Percentiles rank a stretch among this genome's conserved stretches.
Evolutionary conservation across 2,888 invertebrate species (phyloP).

Genomic region (Tethea ocularis): DNA sequence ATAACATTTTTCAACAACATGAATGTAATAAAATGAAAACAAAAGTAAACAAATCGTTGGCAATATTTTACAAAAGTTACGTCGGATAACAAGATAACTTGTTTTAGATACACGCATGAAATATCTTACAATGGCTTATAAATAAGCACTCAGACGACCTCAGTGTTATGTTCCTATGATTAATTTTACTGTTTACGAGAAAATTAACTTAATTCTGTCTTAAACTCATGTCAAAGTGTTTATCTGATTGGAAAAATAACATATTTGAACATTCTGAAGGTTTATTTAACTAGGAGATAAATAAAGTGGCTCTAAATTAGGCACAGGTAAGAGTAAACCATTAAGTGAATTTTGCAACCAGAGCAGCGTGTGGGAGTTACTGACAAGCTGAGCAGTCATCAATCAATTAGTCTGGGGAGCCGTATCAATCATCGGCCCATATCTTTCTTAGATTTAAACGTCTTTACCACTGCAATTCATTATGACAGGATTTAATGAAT

Average conservation of each 20-base stretch:
- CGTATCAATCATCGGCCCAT: conserved; percentile 37
- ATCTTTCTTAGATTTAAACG: conserved; percentile 17
- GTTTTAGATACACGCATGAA: neutral
- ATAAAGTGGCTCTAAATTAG: neutral
- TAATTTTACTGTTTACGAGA: neutral
- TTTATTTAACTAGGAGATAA: neutral
- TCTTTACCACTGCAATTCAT: neutral
- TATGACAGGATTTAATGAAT: neutral
- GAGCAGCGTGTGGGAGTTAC: conserved; percentile 35
- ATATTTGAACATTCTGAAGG: neutral
- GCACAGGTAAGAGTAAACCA: neutral
- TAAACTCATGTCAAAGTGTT: neutral
- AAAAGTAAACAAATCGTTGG: too few relatives aligned
- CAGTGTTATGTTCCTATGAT: neutral
- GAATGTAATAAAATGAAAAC: too few relatives aligned
- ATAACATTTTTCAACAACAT: too few relatives aligned
- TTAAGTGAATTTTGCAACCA: conserved; percentile 47
- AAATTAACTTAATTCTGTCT: neutral
- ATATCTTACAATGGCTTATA: neutral
- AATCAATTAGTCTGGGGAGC: conserved; percentile 41
- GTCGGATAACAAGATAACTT: conserved; percentile 4
- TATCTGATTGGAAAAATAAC: neutral
- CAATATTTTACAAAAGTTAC: too few relatives aligned
- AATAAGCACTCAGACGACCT: neutral
- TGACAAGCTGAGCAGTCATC: conserved; percentile 39